These are phyloP conservation scores for Calephelis virginiensis DNA, from an alignment of 1,140 invertebrate species.

Conservation along the genomic window DNA sequence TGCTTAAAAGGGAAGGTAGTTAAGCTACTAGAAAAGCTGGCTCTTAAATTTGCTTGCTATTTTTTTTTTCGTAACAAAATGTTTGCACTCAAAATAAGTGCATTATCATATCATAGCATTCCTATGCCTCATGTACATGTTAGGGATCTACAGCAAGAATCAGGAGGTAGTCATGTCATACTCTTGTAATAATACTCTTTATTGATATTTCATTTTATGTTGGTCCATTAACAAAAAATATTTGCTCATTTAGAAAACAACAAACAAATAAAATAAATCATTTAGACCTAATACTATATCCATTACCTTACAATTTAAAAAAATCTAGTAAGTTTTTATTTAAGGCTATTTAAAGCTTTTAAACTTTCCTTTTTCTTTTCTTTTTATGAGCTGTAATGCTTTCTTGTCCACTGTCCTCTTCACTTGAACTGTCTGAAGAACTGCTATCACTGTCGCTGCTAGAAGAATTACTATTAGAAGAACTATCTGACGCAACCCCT, in stretches of 20 bases:
- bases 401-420: conserved; percentile 91
- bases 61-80: too few relatives aligned
- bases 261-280: conserved; percentile 46
- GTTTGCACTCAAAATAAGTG: too few relatives aligned
- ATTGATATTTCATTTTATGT: conserved; percentile 29
- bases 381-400: conserved; percentile 93
- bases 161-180: neutral
- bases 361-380: conserved; percentile 83
- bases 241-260: conserved; percentile 48
- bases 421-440: conserved; percentile 79
- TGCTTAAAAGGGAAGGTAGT: too few relatives aligned
- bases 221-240: conserved; percentile 57
- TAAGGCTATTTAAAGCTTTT: conserved; percentile 26
- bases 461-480: conserved; percentile 92
- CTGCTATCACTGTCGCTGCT: conserved; percentile 84
- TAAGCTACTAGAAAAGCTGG: too few relatives aligned
- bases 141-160: too few relatives aligned
- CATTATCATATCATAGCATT: too few relatives aligned
- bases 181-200: conserved; percentile 4
- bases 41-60: too few relatives aligned
- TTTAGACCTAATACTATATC: conserved; percentile 66
- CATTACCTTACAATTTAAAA: conserved; percentile 1
- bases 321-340: neutral
- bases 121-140: too few relatives aligned
- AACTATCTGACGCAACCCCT: conserved; percentile 96